Evolutionary conservation across 2,797 vertebrate genomes (phyloP), one percentile per base, ranked within the genome.

Genomic region (Coranthus polyacanthus): DNA sequence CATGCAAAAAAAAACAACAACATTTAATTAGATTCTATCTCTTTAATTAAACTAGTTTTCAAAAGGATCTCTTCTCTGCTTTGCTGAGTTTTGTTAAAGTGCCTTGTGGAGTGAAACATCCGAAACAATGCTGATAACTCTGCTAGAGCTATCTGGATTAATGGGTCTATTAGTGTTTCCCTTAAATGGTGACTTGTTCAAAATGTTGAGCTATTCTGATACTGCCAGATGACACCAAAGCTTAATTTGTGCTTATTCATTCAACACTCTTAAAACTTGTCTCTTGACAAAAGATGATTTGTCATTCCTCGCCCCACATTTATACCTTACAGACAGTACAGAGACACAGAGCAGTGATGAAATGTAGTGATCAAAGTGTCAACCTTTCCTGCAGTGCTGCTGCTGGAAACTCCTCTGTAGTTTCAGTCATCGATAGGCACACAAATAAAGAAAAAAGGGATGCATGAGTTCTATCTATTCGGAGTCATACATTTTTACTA

Each of bases 11-110:
- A 45, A 29, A 55, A 59, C 20, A 55, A 62, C 76, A 74, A 85
- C 56, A 81, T 84, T 87, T 84, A 86, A 86, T 89, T 83, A 81
- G 68, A 74, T 81, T 63, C 17, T 44, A 56, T 78, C 56, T 70
- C 46, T 81, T 85, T 72, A 85, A 88, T 80, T 71, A 83, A 55
- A 8, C 64, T 37, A 18, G 47, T 55, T 63, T 43, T 66, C 69
- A 71, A 70, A n/a, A 69, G 13, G 20, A 22, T 12, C 24, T 34
- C 1, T 55, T 59, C 17, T 69, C 12, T 47, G 45, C 68, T 83
- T 70, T 34, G 17, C 44, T 41, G 24, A 57, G 22, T 66, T 73
- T 52, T 70, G 18, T 69, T 62, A 45, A 29, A 47, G 2, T 34
- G 20, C 42, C 24, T 53, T 29, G 12, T 72, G 21, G 45, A 75